Evolutionary conservation across 30 jellyfish, hydroid and myxozoan genomes (phyloP), one percentile per base, ranked within the genome.

Genomic region (Sanderia malayensis): DNA sequence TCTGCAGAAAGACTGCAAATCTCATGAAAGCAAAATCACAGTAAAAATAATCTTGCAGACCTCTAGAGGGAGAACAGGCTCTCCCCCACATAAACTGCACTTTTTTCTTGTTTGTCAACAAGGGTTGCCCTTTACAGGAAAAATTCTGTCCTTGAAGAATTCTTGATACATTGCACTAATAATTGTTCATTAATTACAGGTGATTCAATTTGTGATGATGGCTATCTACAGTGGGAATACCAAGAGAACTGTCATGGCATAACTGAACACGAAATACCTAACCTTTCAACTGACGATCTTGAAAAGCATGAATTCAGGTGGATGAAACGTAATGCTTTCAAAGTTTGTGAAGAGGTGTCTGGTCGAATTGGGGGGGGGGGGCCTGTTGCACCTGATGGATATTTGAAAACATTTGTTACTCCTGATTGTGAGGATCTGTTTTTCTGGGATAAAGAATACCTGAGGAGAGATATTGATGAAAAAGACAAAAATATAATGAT

Each of bases 291-390:
- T 52, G 64, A 7, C 8, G 75, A 73, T 13, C 66, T 73, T 30
- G 75, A 55, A 58, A 27, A 13, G 32, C 21, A 52, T 53, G 85
- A 73, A 44, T 46, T 72, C 20, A 64, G 57, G 20, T 24, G 74
- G 25, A 73, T 73, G 85, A 19, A 73, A 73, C 29, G 13, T 46
- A 73, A 73, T 59, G 74, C 85, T 13, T 73, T 73, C 28, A 73
- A 73, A 53, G 85, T 73, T 11, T 53, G 75, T 52, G 75, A 73
- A 34, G 85, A 73, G 46, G 85, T 73, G 29, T 63, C 75, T 26
- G 4, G 4, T 31, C 44, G 63, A 31, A 58, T 73, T 19, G 85
- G 57, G 53, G 75, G 85, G 2, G n/a, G n/a, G n/a, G n/a, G n/a
- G n/a, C 52, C 64, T 4, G 85, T 41, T 30, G 85, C 85, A 18